phyloP scores from a whole-genome alignment of 1,140 invertebrate species.

The Nilaparvata lugens region DNA sequence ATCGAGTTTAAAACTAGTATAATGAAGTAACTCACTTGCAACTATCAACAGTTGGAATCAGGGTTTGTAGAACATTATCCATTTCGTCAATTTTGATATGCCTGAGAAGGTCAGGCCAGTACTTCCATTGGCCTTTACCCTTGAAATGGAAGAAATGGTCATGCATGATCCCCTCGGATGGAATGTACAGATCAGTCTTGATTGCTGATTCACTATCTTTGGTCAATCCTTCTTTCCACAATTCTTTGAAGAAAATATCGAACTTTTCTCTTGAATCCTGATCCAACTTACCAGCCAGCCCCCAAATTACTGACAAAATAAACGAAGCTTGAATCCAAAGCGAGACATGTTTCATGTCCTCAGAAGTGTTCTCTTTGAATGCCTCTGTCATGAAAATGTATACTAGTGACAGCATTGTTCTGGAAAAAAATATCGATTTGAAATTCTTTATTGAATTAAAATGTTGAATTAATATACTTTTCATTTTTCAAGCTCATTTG shows the following conservation, averaged over 20 bases:
- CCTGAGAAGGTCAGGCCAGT: conserved; percentile 56
- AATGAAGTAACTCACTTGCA: conserved; percentile 50
- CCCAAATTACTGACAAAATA: conserved; percentile 70
- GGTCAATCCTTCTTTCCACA: conserved; percentile 31
- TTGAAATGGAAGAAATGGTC: conserved; percentile 71
- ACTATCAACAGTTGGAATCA: conserved; percentile 79
- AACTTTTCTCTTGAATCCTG: conserved; percentile 58
- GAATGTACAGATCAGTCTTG: conserved; percentile 61
- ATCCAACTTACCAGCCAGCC: conserved; percentile 67
- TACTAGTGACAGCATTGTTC: conserved; percentile 60
- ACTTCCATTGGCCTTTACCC: conserved; percentile 66
- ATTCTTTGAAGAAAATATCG: conserved; percentile 52
- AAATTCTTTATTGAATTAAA: too few relatives aligned
- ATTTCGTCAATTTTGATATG: conserved; percentile 47
- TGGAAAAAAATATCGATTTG: conserved; percentile 11
- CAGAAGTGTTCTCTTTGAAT: conserved; percentile 49
- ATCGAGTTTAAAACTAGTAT: too few relatives aligned
- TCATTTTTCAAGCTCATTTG: too few relatives aligned
- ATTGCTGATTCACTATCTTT: conserved; percentile 48
- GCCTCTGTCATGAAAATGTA: conserved; percentile 69
- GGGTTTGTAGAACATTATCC: conserved; percentile 59
- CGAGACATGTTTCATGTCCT: conserved; percentile 44
- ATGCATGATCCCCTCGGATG: conserved; percentile 60
- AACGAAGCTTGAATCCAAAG: conserved; percentile 69
- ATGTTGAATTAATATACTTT: too few relatives aligned